Conservation (phyloP, 2,113 vertebrate genomes). For the Pyxicephalus adspersus region DNA sequence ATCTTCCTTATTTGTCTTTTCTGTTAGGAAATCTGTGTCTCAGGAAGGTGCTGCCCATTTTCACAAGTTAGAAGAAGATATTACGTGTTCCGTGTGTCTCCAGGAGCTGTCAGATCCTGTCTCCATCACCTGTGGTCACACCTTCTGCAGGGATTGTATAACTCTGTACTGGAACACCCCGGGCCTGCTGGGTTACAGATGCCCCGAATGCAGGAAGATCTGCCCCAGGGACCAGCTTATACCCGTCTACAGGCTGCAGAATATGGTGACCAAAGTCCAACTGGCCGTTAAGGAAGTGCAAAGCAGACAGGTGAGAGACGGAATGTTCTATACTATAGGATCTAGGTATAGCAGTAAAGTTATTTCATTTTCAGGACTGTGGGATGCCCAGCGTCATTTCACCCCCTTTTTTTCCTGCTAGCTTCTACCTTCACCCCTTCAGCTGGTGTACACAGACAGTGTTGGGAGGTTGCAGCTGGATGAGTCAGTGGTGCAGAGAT, state of each 20-base stretch:
- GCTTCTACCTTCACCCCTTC: not conserved
- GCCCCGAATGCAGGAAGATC: conserved; percentile 75
- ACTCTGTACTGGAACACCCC: conserved; percentile 68
- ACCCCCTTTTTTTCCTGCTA: not conserved
- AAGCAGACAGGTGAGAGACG: conserved; percentile 7
- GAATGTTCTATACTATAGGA: too few relatives aligned
- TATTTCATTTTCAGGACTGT: too few relatives aligned
- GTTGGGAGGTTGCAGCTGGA: not conserved
- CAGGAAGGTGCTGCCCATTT: not conserved
- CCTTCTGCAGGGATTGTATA: conserved; percentile 76
- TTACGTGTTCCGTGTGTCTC: conserved; percentile 75
- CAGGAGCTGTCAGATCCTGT: conserved; percentile 76
- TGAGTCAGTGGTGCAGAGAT: not conserved
- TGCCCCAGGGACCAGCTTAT: conserved; percentile 58
- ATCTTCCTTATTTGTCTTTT: not conserved
- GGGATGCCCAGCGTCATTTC: too few relatives aligned
- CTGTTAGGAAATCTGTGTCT: not conserved
- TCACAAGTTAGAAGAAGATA: conserved; percentile 71
- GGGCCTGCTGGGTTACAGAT: conserved; percentile 58
- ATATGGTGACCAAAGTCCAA: conserved; percentile 21
- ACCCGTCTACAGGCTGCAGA: conserved; percentile 19
- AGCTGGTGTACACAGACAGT: not conserved
- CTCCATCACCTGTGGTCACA: conserved; percentile 75
- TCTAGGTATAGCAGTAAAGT: too few relatives aligned
- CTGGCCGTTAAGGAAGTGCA: not conserved